Evolutionary conservation across 2,113 vertebrate species (phyloP).

Genomic region (Poecile atricapillus): DNA sequence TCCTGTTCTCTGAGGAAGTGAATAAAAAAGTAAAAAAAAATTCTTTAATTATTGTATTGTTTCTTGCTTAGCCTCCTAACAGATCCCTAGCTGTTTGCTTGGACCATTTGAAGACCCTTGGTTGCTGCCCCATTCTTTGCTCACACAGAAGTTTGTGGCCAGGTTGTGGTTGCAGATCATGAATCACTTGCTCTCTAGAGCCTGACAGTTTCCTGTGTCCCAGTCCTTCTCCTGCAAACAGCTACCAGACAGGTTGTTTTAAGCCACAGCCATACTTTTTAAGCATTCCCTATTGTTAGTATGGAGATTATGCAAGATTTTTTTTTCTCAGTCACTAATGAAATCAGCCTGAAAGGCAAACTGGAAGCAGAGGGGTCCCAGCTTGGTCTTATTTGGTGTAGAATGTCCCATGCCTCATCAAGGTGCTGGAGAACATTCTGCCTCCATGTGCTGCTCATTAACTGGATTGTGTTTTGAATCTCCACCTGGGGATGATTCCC

Average conservation of each 20-base stretch:
- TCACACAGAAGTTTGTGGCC: not conserved
- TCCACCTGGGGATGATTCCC: not conserved
- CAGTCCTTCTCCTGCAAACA: not conserved
- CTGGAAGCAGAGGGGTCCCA: not conserved
- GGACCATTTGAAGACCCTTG: not conserved
- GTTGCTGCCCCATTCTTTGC: not conserved
- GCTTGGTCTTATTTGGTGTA: not conserved
- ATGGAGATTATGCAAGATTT: not conserved
- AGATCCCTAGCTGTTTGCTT: not conserved
- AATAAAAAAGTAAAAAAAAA: too few species aligned
- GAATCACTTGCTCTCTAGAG: not conserved
- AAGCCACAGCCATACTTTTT: not conserved
- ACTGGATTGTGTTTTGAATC: not conserved
- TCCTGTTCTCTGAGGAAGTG: not conserved
- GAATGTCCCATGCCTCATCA: not conserved
- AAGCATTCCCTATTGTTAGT: not conserved
- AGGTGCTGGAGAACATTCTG: not conserved
- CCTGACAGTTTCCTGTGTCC: fast-evolving
- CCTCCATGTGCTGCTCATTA: not conserved
- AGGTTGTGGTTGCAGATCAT: not conserved
- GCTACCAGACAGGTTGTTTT: not conserved
- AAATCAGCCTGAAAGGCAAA: not conserved
- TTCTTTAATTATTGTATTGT: not conserved
- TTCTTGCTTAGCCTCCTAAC: not conserved
- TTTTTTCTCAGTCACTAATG: not conserved